Base-by-base conservation (phyloP, 2,797 vertebrate species). In the Typhlichthys eigenmanni region DNA sequence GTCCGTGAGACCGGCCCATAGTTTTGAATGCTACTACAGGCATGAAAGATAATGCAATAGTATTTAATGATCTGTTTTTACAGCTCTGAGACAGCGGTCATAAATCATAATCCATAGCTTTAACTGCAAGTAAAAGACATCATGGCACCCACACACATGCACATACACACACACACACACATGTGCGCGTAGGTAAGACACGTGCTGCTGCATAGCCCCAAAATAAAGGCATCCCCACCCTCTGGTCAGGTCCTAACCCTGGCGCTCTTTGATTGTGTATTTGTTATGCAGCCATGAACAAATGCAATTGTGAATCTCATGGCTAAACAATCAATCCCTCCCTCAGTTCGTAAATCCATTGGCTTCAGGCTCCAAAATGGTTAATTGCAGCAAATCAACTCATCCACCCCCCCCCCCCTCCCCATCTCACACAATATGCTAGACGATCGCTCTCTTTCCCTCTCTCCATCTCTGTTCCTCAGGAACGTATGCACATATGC, bases 381-480 rank as follows among this genome's bases (percentile, higher is more conserved):
- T 90, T 93, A 93, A 93, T 93, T 92, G 91, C 85, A 69, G 60
- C 85, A 92, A 92, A 93, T 92, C 87, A 92, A 87, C 85, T 87
- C 72, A 49, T 84, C 81, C 77, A 55, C 66, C 75, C 34, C 61
- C 79, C 71, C 58, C 47, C 48, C 65, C 57, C n/a, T n/a, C 11
- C 19, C 19, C 19, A 24, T 24, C 24, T 24, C 24, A 24, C 24
- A 24, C 24, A 24, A 24, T 24, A 24, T 24, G 24, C 24, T 24
- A 24, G 24, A 24, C 3, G 24, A 24, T 76, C 75, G 62, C 64
- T 55, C 55, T 66, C 57, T 49, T 69, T 62, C 67, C 58, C 58
- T 63, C 57, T 13, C 49, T 47, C 69, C 56, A 47, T 60, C 55
- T 17, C 55, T 32, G 49, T 58, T 13, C 29, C 66, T 56, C 74